Evolutionary conservation across 2,797 vertebrate genomes (phyloP).

Genomic region (Limosa lapponica): DNA sequence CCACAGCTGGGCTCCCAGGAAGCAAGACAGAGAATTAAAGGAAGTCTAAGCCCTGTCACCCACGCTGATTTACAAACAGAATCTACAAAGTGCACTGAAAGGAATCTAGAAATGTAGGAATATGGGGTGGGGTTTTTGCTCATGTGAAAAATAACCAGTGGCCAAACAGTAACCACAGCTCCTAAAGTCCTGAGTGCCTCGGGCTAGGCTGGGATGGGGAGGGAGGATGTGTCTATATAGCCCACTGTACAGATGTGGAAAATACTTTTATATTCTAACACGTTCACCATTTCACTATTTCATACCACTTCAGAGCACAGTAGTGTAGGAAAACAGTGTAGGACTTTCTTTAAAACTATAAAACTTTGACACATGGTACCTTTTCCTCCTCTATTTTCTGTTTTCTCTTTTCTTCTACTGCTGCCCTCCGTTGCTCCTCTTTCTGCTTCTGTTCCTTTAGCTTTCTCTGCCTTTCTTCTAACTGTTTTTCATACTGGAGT

Average conservation of each 20-base stretch:
- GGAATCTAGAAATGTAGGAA: not conserved
- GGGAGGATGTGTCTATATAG: not conserved
- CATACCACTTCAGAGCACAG: not conserved
- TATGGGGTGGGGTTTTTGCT: not conserved
- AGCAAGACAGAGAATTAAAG: not conserved
- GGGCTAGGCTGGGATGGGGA: not conserved
- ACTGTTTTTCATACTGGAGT: conserved; percentile 89
- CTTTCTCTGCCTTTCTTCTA: conserved; percentile 91
- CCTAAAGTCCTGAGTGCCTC: not conserved
- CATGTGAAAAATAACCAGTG: not conserved
- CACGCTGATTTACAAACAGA: not conserved
- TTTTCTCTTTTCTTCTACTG: conserved; percentile 92
- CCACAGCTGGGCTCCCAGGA: not conserved
- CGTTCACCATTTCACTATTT: not conserved
- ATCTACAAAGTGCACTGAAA: not conserved
- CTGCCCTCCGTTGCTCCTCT: conserved; percentile 89
- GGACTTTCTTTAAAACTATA: not conserved
- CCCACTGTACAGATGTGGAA: not conserved
- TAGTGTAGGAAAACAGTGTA: not conserved
- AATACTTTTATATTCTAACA: not conserved
- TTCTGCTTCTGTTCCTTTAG: conserved; percentile 90
- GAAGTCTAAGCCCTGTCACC: not conserved
- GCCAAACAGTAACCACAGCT: not conserved
- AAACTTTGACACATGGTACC: conserved; percentile 67
- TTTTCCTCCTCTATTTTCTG: conserved; percentile 92